These are phyloP conservation scores for Hyperoodon ampullatus DNA, from an alignment of 2,113 vertebrate species.

Conservation along the genomic window DNA sequence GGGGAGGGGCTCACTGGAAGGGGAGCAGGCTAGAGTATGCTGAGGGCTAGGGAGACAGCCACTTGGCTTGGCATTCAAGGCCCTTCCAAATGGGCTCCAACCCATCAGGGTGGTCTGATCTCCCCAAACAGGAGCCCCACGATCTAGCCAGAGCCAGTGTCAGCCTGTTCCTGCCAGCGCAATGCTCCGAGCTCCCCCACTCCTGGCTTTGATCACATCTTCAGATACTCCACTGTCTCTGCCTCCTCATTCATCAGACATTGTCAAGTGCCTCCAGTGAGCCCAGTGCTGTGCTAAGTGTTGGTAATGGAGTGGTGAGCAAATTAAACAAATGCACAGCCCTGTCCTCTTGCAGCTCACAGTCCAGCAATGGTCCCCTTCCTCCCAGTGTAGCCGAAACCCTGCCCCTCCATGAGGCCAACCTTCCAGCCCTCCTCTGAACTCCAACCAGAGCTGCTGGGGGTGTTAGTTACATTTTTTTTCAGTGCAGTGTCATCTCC, in stretches of 20 bases:
- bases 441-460: neutral
- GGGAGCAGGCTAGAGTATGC: neutral
- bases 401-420: neutral
- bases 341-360: neutral
- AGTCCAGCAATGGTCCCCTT: neutral
- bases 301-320: neutral
- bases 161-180: neutral
- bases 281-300: neutral
- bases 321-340: neutral
- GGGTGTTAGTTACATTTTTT: conserved; percentile 59
- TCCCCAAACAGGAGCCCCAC: conserved; percentile 18
- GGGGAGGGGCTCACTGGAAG: neutral
- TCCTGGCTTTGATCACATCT: neutral
- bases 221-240: neutral
- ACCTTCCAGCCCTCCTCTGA: conserved; percentile 5
- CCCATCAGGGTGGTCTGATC: neutral
- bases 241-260: conserved; percentile 45
- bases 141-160: neutral
- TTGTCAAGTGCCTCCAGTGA: neutral
- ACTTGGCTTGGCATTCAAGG: neutral
- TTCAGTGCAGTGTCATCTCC: conserved; percentile 42
- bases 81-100: neutral
- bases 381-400: neutral
- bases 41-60: neutral
- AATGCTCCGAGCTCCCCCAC: neutral